phyloP scores from a whole-genome alignment of 2,797 vertebrate genomes.

The Accipiter superciliosus region DNA sequence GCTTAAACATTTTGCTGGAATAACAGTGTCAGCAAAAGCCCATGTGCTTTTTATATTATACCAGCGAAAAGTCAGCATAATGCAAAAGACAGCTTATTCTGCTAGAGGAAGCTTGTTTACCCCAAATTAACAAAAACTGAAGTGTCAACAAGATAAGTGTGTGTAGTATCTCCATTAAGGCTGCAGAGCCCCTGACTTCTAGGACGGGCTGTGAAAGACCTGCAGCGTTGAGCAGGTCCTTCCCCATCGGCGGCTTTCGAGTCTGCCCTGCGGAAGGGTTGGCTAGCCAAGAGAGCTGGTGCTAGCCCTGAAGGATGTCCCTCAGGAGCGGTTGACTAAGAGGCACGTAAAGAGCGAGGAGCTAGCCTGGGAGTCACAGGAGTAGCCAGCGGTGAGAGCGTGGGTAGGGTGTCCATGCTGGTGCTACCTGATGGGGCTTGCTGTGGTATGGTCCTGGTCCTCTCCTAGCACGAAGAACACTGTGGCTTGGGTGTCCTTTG shows the following conservation, averaged over 20 bases:
- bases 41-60: neutral
- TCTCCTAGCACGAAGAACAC: neutral
- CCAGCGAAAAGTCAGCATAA: constrained; percentile 18
- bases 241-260: neutral
- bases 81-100: constrained; percentile 15
- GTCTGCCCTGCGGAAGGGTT: neutral
- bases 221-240: neutral
- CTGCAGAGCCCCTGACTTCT: neutral
- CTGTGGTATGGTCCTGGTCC: neutral
- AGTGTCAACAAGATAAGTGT: neutral
- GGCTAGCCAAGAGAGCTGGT: neutral
- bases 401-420: neutral
- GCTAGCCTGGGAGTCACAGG: neutral
- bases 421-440: neutral
- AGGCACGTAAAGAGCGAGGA: neutral
- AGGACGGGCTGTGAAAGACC: neutral
- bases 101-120: constrained; percentile 2
- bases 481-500: neutral
- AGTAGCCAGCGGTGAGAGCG: neutral
- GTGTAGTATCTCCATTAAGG: neutral
- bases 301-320: neutral
- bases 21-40: constrained; percentile 21
- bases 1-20: constrained; percentile 27
- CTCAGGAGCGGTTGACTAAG: rapidly evolving
- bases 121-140: neutral